Evolutionary conservation across 1,140 invertebrate genomes (phyloP).

Genomic region (Onthophagus taurus): DNA sequence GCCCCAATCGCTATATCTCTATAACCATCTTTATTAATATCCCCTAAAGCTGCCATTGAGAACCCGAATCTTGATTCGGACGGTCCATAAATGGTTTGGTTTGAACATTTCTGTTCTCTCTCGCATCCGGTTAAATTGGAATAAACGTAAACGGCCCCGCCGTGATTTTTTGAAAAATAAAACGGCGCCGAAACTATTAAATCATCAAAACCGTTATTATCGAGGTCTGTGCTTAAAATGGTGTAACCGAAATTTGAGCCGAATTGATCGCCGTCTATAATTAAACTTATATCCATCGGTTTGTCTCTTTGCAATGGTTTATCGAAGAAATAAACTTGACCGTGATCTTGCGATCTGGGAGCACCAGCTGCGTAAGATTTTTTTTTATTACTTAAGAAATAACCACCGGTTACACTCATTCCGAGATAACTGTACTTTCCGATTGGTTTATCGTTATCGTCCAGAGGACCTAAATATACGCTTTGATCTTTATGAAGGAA

Average conservation of each 20-base stretch:
- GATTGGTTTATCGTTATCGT: slow-evolving; percentile 56
- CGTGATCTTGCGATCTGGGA: slow-evolving; percentile 72
- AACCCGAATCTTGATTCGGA: slow-evolving; percentile 78
- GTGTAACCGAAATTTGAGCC: slow-evolving; percentile 86
- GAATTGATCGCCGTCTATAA: slow-evolving; percentile 74
- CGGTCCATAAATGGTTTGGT: slow-evolving; percentile 55
- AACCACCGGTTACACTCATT: slow-evolving; percentile 77
- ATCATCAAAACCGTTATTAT: slow-evolving; percentile 78
- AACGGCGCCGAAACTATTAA: slow-evolving; percentile 86
- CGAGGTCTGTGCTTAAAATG: slow-evolving; percentile 71
- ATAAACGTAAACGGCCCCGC: slow-evolving; percentile 84
- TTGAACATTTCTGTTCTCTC: slow-evolving; percentile 31
- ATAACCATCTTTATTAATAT: slow-evolving; percentile 85
- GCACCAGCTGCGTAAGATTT: slow-evolving; percentile 76
- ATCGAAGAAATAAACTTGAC: slow-evolving; percentile 79
- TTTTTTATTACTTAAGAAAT: slow-evolving; percentile 53
- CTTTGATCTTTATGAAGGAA: slow-evolving; percentile 67
- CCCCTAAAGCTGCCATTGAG: slow-evolving; percentile 74
- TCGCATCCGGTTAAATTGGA: slow-evolving; percentile 46
- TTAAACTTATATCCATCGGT: slow-evolving; percentile 50
- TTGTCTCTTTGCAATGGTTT: slow-evolving; percentile 46
- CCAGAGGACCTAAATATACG: slow-evolving; percentile 65
- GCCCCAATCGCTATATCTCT: slow-evolving; percentile 87
- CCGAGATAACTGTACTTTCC: slow-evolving; percentile 87
- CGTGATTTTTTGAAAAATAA: slow-evolving; percentile 69